These are phyloP conservation scores for Mormyrops attenuatus DNA, from an alignment of 2,797 vertebrate species.

Conservation along the genomic window DNA sequence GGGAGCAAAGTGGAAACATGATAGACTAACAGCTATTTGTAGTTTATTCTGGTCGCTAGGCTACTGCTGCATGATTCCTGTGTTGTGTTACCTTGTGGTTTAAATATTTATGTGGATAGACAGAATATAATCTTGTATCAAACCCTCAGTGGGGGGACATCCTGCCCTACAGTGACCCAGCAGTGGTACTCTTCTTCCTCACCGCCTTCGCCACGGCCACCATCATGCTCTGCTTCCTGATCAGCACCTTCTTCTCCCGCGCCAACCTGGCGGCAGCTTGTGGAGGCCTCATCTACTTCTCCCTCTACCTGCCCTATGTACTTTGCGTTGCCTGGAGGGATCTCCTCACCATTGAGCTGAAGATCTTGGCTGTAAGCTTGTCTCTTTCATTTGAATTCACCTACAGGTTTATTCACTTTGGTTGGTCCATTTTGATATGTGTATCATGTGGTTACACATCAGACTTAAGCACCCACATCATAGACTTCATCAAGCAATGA, in stretches of 20 bases:
- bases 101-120: neutral
- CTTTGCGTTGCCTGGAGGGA: slow-evolving; percentile 82
- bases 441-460: neutral
- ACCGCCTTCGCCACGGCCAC: slow-evolving; percentile 78
- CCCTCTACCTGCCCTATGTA: slow-evolving; percentile 79
- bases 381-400: neutral
- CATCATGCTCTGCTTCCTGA: slow-evolving; percentile 85
- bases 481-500: neutral
- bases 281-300: slow-evolving; percentile 78
- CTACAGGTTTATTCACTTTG: neutral
- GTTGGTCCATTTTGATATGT: neutral
- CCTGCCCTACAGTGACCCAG: slow-evolving; percentile 77
- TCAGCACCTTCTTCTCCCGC: slow-evolving; percentile 78
- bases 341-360: slow-evolving; percentile 58
- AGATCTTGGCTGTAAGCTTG: slow-evolving; percentile 66
- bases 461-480: neutral
- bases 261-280: slow-evolving; percentile 84
- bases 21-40: neutral
- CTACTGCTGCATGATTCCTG: neutral
- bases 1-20: neutral
- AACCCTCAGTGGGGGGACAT: slow-evolving; percentile 71
- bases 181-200: slow-evolving; percentile 77
- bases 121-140: neutral
- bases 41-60: neutral
- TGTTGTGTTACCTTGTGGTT: neutral